A percentile compares a stretch with the other conserved stretches of the same genome.
phyloP scores from a whole-genome alignment of 2,113 vertebrate genomes.

The Colaptes auratus region DNA sequence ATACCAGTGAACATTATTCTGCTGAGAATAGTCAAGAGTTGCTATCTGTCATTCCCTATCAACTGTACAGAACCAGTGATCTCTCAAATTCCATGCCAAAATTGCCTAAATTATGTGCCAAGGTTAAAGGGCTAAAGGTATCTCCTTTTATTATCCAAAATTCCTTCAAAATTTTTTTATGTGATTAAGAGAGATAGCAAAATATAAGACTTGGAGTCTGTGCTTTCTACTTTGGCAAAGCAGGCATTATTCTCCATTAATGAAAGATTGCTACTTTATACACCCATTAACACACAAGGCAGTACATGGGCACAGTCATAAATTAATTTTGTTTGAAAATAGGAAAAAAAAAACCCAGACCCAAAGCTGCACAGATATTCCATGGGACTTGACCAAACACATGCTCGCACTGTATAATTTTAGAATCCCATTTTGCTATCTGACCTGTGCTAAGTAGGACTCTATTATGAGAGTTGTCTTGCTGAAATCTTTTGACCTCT shows the following conservation, averaged over 20 bases:
- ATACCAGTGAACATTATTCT: not conserved
- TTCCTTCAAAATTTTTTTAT: not conserved
- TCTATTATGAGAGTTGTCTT: not conserved
- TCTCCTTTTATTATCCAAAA: not conserved
- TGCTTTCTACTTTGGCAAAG: not conserved
- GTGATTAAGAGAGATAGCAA: not conserved
- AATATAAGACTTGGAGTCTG: not conserved
- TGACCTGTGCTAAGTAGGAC: slow-evolving; percentile 27
- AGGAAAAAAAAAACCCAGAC: not conserved
- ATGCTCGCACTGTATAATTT: slow-evolving; percentile 1
- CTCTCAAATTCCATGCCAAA: not conserved
- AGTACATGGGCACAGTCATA: not conserved
- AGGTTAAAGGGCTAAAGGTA: not conserved
- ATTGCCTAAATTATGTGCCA: rapidly evolving
- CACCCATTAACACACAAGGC: not conserved
- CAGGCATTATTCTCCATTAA: not conserved
- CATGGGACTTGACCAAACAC: not conserved
- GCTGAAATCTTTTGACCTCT: slow-evolving; percentile 15
- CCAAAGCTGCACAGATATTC: not conserved
- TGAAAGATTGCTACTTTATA: not conserved
- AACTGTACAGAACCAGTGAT: not conserved
- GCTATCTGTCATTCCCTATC: not conserved
- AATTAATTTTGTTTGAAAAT: not conserved
- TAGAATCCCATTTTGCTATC: slow-evolving; percentile 8
- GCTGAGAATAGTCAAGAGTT: rapidly evolving